Evolutionary conservation across 1,140 invertebrate species (phyloP).

Genomic region (Polypedilum pembai): DNA sequence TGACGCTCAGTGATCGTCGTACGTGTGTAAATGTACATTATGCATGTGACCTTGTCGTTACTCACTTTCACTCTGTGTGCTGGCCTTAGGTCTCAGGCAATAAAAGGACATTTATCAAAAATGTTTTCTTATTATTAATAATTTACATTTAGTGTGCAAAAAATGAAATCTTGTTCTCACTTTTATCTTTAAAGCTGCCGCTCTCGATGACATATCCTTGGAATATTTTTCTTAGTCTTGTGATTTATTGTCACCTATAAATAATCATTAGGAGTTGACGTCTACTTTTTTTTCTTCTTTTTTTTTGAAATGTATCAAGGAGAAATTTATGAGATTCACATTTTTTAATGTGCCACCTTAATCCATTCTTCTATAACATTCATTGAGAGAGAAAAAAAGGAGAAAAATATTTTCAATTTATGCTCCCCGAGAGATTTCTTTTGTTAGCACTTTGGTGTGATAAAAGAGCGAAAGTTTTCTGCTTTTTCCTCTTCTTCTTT

Average conservation of each 20-base stretch:
- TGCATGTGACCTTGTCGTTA: background rate
- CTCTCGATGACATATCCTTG: background rate
- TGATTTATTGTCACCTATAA: constrained; percentile 4
- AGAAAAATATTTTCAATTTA: constrained; percentile 8
- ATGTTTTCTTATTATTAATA: background rate
- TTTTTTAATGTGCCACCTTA: constrained; percentile 15
- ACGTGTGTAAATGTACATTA: background rate
- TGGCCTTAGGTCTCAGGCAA: background rate
- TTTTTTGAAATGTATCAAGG: constrained; percentile 6
- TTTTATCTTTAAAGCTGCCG: background rate
- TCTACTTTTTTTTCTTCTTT: background rate
- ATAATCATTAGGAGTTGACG: constrained; percentile 1
- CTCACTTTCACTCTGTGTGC: too few species aligned
- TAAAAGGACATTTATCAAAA: constrained; percentile 10
- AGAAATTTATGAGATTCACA: constrained; percentile 13
- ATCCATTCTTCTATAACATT: background rate
- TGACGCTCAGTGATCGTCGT: background rate
- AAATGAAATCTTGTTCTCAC: background rate
- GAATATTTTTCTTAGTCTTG: background rate
- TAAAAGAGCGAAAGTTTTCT: too few species aligned
- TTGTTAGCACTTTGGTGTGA: too few species aligned
- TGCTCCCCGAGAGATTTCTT: constrained; percentile 1
- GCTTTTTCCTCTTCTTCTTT: background rate
- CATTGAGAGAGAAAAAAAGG: too few species aligned
- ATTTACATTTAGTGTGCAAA: background rate